Evolutionary conservation across 2,888 invertebrate genomes (phyloP), one percentile per base, ranked within the genome.

Genomic region (Parochlus steinenii): DNA sequence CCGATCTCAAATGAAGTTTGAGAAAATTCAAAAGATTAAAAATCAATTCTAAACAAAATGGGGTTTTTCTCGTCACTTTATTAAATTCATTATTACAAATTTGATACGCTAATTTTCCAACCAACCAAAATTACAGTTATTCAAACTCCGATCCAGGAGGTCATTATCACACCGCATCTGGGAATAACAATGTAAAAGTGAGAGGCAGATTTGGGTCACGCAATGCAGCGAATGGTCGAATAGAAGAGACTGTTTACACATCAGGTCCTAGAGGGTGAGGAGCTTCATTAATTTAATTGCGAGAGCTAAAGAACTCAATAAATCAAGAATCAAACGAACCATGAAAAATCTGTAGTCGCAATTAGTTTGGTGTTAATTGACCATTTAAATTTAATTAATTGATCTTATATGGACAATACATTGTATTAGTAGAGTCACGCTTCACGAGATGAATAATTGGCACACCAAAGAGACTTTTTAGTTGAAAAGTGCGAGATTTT

Each of bases 211-310:
- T 76, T 52, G 79, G 79, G 29, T 69, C 73, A 40, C 64, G 74
- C 46, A 78, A 75, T 55, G 74, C 79, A n/a, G 69, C 65, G 41
- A 73, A 69, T 42, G 75, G 77, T 35, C 65, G 65, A 31, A 63
- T 75, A 33, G 74, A 78, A 47, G 71, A 74, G 49, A 75, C 74
- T 3, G 64, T 71, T 27, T 81, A 80, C 51, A 74, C 80, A 6
- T 78, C 80, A 26, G 81, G 81, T 38, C 73, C 75, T 41, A 67
- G 78, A 54, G 81, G 81, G 61, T 71, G 49, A 63, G 64, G 45
- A 25, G 33, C 14, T 20, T 18, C 11, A 11, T 12, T 19, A 11
- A 11, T n/a, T n/a, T n/a, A n/a, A n/a, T n/a, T n/a, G n/a, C n/a
- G n/a, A n/a, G n/a, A n/a, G n/a, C n/a, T n/a, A n/a, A n/a, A n/a